These are phyloP conservation scores for Aplocera efformata DNA, from an alignment of 2,888 invertebrate species.

Conservation along the genomic window DNA sequence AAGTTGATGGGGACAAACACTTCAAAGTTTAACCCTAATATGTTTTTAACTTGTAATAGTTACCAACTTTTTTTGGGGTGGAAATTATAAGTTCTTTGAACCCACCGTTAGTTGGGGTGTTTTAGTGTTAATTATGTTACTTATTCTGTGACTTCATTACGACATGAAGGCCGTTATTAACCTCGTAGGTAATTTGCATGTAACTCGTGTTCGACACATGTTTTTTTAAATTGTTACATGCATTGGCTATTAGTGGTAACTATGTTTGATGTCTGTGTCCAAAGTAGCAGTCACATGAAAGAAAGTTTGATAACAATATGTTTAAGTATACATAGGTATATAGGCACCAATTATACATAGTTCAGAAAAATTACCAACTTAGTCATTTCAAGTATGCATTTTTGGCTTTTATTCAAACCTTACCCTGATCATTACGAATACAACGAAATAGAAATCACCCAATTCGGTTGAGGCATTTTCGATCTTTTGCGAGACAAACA, in stretches of 20 bases:
- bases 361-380: no score
- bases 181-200: slow-evolving; percentile 18
- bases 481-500: no score
- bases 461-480: no score
- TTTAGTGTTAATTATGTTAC: slow-evolving; percentile 1
- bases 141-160: slow-evolving; percentile 2
- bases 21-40: slow-evolving; percentile 6
- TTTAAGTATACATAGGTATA: no score
- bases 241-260: slow-evolving; percentile 5
- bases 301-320: no score
- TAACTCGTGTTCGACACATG: slow-evolving; percentile 25
- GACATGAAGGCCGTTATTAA: slow-evolving; percentile 17
- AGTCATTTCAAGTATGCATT: no score
- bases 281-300: no score
- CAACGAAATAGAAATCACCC: no score
- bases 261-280: background rate
- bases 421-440: no score
- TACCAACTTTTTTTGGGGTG: slow-evolving; percentile 29
- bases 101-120: slow-evolving; percentile 22
- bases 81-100: slow-evolving; percentile 36
- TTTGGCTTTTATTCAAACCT: no score
- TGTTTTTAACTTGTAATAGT: slow-evolving; percentile 4
- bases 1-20: slow-evolving; percentile 3
- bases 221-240: slow-evolving; percentile 18
- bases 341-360: no score